These are phyloP conservation scores for Tetramorium alpestre DNA, from an alignment of 1,140 invertebrate genomes.

Conservation along the genomic window DNA sequence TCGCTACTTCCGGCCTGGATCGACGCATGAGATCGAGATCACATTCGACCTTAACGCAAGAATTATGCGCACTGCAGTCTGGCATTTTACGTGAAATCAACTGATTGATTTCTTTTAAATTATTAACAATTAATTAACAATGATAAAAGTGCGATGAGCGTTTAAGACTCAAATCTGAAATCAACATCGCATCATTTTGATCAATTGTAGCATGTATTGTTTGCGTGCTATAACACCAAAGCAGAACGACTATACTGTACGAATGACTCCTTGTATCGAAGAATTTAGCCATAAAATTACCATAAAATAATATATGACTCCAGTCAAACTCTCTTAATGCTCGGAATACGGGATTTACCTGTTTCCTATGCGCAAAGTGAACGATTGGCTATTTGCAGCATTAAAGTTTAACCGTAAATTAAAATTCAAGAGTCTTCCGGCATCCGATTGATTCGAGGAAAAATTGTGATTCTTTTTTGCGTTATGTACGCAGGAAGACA, in stretches of 20 bases:
- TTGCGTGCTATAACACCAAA: conserved; percentile 47
- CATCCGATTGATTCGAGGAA: conserved; percentile 1
- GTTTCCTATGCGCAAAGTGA: conserved; percentile 26
- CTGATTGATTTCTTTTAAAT: background rate
- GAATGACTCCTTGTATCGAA: conserved; percentile 12
- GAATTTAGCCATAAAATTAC: conserved; percentile 59
- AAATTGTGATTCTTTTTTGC: background rate
- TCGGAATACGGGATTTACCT: conserved; percentile 62
- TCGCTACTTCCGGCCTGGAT: conserved; percentile 30
- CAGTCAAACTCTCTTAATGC: conserved; percentile 20
- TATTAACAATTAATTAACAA: background rate
- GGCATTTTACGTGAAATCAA: background rate
- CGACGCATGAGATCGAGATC: background rate
- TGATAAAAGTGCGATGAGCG: background rate
- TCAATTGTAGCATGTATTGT: conserved; percentile 40
- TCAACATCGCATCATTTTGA: conserved; percentile 14
- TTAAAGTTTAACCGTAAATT: conserved; percentile 40
- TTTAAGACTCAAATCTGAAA: conserved; percentile 40
- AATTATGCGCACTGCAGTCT: background rate
- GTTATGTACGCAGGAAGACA: background rate
- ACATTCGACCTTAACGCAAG: background rate
- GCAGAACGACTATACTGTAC: conserved; percentile 57
- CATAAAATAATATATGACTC: conserved; percentile 71
- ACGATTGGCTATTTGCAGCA: conserved; percentile 26
- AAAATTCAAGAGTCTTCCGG: conserved; percentile 13